Conservation (phyloP, 92 coral and sea anemone species). For the Epizoanthus stellaris region DNA sequence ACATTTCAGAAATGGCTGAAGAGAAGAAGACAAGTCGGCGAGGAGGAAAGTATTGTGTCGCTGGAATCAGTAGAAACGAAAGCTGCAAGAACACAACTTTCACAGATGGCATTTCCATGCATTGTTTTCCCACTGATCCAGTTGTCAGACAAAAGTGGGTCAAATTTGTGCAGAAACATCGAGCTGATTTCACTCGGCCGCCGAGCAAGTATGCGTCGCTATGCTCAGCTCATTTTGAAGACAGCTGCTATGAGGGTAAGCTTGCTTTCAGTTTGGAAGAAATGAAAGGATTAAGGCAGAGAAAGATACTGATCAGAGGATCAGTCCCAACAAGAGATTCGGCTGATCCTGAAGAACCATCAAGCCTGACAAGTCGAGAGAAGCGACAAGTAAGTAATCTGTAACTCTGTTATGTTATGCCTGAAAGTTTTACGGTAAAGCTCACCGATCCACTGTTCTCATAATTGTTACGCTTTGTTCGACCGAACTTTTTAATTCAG, state of each 20-base stretch:
- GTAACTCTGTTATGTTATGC: no score
- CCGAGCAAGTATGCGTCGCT: conserved; percentile 31
- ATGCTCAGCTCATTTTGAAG: conserved; percentile 52
- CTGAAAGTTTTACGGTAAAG: no score
- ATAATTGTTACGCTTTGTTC: no score
- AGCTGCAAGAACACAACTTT: conserved; percentile 28
- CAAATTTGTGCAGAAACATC: conserved; percentile 21
- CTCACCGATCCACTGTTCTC: no score
- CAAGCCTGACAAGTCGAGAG: no score
- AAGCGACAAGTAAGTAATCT: no score
- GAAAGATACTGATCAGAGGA: conserved; percentile 21
- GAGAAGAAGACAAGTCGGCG: no score
- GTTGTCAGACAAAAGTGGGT: conserved; percentile 17
- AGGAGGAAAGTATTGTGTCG: no score
- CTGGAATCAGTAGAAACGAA: not conserved
- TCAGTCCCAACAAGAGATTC: conserved; percentile 49
- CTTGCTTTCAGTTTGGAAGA: not conserved
- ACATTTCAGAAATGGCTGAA: no score
- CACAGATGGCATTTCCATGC: conserved; percentile 19
- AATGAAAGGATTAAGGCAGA: conserved; percentile 1
- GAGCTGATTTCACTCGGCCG: conserved; percentile 18
- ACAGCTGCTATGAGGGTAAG: conserved; percentile 37
- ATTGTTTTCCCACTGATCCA: conserved; percentile 31
- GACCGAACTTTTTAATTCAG: no score
- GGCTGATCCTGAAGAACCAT: not conserved